A percentile compares a stretch with the other conserved stretches of the same genome.
Evolutionary conservation across 1,140 invertebrate genomes (phyloP).

Genomic region (Mizuhopecten yessoensis): DNA sequence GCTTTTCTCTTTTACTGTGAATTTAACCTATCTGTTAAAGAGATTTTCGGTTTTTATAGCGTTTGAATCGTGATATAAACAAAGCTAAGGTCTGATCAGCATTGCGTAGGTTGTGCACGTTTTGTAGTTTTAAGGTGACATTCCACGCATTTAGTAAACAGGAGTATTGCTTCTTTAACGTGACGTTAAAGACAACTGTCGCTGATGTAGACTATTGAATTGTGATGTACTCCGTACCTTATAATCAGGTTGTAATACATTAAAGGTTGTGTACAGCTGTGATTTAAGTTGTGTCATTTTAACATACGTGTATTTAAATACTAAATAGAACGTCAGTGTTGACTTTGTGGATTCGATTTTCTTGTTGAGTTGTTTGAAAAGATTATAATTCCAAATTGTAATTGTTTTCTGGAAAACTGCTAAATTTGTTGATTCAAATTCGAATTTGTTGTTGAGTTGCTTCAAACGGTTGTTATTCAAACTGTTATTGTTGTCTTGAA

Average conservation of each 20-base stretch:
- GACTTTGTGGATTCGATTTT: too few relatives aligned
- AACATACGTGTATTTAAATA: too few relatives aligned
- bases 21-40: not conserved
- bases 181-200: not conserved
- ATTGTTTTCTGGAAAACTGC: too few relatives aligned
- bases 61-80: not conserved
- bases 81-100: not conserved
- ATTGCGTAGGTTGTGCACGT: not conserved
- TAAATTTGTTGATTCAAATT: too few relatives aligned
- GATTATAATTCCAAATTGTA: too few relatives aligned
- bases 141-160: not conserved
- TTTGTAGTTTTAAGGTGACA: not conserved
- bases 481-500: too few relatives aligned
- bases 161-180: not conserved
- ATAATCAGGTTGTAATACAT: constrained; percentile 1
- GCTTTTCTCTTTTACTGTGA: not conserved
- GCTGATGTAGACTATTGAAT: not conserved
- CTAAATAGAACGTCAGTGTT: too few relatives aligned
- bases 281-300: not conserved
- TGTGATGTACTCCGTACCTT: not conserved
- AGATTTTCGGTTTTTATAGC: not conserved
- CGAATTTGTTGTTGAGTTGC: too few relatives aligned
- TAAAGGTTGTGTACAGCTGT: not conserved
- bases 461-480: too few relatives aligned
- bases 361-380: too few relatives aligned